A percentile compares a stretch with the other conserved stretches of the same genome.
Conservation (phyloP, 2,113 vertebrate genomes). For the Lichenostomus cassidix region DNA sequence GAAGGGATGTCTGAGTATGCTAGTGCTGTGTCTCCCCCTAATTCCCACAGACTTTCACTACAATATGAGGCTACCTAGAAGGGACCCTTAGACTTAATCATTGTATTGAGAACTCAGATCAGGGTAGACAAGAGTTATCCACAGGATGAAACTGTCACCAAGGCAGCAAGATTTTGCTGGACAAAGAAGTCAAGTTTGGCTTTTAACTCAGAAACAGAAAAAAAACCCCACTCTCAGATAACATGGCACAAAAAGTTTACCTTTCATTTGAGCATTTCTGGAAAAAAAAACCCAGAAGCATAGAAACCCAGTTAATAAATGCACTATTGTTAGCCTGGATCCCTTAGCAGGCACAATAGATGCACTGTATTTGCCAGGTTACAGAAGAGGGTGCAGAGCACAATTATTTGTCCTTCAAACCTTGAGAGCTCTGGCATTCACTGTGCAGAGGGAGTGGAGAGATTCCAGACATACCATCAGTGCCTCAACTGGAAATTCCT, state of each 20-base stretch:
- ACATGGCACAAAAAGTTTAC: neutral
- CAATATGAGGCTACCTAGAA: neutral
- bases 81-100: neutral
- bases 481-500: slow-evolving; percentile 7
- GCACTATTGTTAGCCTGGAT: neutral
- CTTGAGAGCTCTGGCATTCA: neutral
- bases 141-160: neutral
- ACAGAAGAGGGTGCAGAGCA: neutral
- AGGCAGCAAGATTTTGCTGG: neutral
- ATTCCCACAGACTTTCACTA: neutral
- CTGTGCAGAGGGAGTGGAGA: neutral
- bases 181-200: neutral
- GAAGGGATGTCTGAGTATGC: neutral
- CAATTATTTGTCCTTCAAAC: slow-evolving; percentile 20
- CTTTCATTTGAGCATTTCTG: neutral
- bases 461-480: slow-evolving; percentile 44
- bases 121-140: neutral
- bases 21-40: neutral
- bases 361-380: slow-evolving; percentile 3
- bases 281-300: neutral
- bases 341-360: neutral
- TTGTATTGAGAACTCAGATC: neutral
- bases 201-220: neutral
- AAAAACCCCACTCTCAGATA: neutral
- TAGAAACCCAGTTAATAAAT: slow-evolving; percentile 3